Evolutionary conservation across 2,797 vertebrate genomes (phyloP).

Genomic region (Tokudaia muenninki): DNA sequence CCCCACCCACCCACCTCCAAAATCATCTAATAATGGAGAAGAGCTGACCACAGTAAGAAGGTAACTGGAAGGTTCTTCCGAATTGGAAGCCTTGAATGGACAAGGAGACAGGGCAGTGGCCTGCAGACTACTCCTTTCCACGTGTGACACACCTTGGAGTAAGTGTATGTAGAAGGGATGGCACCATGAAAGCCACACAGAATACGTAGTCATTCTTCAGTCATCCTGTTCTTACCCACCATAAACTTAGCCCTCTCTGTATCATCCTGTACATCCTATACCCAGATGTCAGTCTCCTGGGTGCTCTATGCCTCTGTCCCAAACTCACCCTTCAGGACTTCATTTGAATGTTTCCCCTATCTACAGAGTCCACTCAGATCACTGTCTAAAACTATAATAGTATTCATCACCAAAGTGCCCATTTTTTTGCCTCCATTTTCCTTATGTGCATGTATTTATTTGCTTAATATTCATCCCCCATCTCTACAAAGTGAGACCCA

Average conservation of each 20-base stretch:
- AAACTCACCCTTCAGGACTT: too few species aligned
- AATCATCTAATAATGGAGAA: background rate
- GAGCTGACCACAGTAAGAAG: background rate
- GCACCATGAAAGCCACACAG: background rate
- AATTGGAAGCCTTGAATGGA: background rate
- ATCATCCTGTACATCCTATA: background rate
- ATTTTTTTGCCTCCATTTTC: background rate
- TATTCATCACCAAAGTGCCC: background rate
- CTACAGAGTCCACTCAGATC: background rate
- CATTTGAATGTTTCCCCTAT: background rate
- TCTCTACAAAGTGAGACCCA: background rate
- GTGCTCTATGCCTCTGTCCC: background rate
- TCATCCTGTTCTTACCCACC: background rate
- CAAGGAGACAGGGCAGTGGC: background rate
- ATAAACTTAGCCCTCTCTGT: background rate
- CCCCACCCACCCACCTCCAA: too few species aligned
- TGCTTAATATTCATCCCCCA: background rate
- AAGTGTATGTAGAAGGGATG: background rate
- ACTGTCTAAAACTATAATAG: background rate
- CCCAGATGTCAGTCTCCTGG: background rate
- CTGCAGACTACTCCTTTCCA: background rate
- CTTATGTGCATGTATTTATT: background rate
- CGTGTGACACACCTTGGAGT: background rate
- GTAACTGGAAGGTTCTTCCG: background rate
- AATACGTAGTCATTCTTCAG: background rate